Base-by-base conservation (phyloP, 2,888 invertebrate genomes). In the Coelopa pilipes region DNA sequence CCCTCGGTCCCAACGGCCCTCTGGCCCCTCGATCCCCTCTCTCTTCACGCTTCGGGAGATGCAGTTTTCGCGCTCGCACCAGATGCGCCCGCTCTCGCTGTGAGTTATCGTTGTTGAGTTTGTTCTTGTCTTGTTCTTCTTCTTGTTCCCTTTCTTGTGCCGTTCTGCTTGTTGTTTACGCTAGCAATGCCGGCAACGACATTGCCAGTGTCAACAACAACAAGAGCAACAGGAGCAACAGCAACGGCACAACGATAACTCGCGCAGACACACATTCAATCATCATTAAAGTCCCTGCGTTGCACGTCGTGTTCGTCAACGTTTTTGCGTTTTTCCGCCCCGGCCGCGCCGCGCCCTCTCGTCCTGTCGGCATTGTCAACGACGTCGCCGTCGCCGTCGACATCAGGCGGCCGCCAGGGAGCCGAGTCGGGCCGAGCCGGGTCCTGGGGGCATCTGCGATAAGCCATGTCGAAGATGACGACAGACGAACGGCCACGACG, bases 241-340 rank as follows among this genome's bases (percentile, higher is more conserved):
- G 46, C 69, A 57, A 46, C 49, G 46, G 9, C 59, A 66, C 13
- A 46, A 19, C 60, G 17, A 21, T 19, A 59, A 24, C 34, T 34
- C 34, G 34, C 34, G 34, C 34, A 60, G 21, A 59, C 47, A 70
- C 70, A 59, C 70, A 60, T 70, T 70, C 24, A 70, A 70, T 70
- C 70, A 70, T 60, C 70, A 70, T 60, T 70, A 70, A 70, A 70
- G 45, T 15, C 60, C 49, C 49, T 17, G 21, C 19, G 46, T 59
- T 59, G 19, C 53, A 53, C 34, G 19, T 53, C 55, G 68, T 68
- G 34, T 24, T 15, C 68, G 45, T 55, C 53, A 53, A 55, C 69
- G 24, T 59, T 69, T 59, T 69, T 69, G 19, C 0, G n/a, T n/a
- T n/a, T n/a, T 19, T 45, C 46, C 45, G 5, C 57, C 46, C 17